Base-by-base conservation (phyloP, 2,113 vertebrate species). In the Aptenodytes patagonicus region DNA sequence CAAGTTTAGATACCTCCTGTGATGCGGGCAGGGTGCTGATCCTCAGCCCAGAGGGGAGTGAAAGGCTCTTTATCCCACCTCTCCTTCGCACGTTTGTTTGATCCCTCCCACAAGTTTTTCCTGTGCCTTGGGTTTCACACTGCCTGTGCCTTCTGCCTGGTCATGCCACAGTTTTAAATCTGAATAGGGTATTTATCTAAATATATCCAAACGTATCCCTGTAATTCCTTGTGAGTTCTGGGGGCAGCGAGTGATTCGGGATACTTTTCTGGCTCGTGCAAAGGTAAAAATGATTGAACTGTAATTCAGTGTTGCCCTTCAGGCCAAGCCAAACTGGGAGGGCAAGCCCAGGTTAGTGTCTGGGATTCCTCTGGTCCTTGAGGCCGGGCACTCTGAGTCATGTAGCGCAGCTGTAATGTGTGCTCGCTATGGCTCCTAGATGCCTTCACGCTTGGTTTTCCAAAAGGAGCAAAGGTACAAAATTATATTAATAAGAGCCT, bases 61-160 rank as follows among this genome's bases (percentile, higher is more conserved):
- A 97, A 97, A 96, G 91, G 94, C 84, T 83, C 96, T 97, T 96
- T 95, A 92, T 96, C 92, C 90, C 62, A 16, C 11, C 40, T 83
- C 49, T 17, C 69, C 91, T 52, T 86, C 11, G 0, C 15, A 6
- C 71, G 93, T 78, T 95, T 92, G 80, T 92, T 82, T 76, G 92
- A 88, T 82, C 57, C 85, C 68, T 89, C 79, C 95, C 87, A 49
- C 87, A 75, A 42, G 89, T 71, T 87, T 95, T 96, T 95, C 94
- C 11, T 11, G 79, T 86, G 89, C 92, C 12, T 57, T 21, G 52
- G 86, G 38, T 94, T 97, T 92, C 66, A 12, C 8, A 0, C 70
- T 54, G 84, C 81, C 32, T 5, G 24, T 34, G 42, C 82, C 82
- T 90, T 90, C 95, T 95, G 86, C 70, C 62, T 31, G 81, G 57